Conservation (phyloP, 2,113 vertebrate species). For the Antennarius striatus region DNA sequence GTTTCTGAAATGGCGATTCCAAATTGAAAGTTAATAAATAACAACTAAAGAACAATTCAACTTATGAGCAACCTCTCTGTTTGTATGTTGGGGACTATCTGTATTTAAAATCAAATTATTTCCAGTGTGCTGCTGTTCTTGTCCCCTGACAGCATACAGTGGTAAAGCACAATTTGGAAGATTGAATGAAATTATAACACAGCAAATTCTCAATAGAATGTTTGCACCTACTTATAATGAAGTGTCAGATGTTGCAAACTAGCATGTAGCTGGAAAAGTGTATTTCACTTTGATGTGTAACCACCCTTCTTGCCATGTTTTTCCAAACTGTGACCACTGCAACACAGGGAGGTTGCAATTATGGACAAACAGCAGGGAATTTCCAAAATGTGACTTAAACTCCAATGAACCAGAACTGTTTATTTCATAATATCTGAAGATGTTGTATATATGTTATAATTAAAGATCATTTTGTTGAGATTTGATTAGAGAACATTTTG, state of each 20-base stretch:
- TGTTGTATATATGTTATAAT: neutral
- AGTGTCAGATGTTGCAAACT: neutral
- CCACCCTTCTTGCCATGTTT: constrained; percentile 38
- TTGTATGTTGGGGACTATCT: no score
- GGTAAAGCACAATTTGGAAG: no score
- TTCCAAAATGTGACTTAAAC: constrained; percentile 43
- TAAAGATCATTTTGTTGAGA: neutral
- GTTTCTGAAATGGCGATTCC: no score
- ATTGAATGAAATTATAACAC: no score
- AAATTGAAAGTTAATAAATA: no score
- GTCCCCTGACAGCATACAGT: no score
- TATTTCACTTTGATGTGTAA: constrained; percentile 37
- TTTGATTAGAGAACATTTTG: neutral
- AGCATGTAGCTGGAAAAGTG: constrained; percentile 28
- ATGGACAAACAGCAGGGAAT: constrained; percentile 52
- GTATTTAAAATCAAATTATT: no score
- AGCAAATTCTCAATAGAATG: constrained; percentile 1
- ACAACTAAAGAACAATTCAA: no score
- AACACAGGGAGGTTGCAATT: constrained; percentile 58
- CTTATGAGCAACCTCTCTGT: no score
- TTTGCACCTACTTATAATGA: constrained; percentile 4
- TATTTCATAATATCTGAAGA: constrained; percentile 1
- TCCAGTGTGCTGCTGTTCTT: no score
- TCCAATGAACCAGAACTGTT: constrained; percentile 7
- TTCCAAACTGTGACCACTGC: constrained; percentile 23